phyloP scores from a whole-genome alignment of 2,888 invertebrate species.

The Lasioglossum zephyrum region DNA sequence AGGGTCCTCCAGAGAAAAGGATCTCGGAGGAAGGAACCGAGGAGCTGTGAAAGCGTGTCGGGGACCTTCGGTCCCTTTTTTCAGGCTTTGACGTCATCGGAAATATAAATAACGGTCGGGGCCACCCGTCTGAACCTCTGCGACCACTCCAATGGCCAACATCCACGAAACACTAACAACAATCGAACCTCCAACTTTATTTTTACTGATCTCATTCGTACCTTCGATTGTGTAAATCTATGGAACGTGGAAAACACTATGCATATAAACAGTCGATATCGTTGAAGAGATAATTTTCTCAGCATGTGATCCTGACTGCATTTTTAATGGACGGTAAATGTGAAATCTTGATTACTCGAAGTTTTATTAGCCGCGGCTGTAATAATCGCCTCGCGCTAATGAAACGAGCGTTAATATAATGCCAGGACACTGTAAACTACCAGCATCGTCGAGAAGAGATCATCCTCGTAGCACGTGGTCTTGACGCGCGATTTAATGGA shows the following conservation, averaged over 20 bases:
- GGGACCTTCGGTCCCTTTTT: slow-evolving; percentile 33
- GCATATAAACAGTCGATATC: too few relatives aligned
- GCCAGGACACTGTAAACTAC: neutral
- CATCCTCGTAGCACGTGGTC: neutral
- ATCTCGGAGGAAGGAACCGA: slow-evolving; percentile 22
- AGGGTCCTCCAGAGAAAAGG: slow-evolving; percentile 52
- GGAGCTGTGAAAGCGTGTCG: neutral
- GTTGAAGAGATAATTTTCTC: too few relatives aligned
- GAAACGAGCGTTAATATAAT: neutral
- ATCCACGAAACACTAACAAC: neutral
- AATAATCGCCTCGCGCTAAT: neutral
- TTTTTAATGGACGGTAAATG: neutral
- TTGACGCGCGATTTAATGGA: slow-evolving; percentile 1
- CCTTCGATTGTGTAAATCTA: too few relatives aligned
- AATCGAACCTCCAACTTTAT: neutral
- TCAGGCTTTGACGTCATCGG: slow-evolving; percentile 46
- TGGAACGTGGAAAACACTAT: too few relatives aligned
- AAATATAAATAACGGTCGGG: slow-evolving; percentile 66
- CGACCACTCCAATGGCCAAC: neutral
- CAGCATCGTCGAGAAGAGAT: neutral
- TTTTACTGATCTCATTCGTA: too few relatives aligned
- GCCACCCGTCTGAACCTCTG: slow-evolving; percentile 54
- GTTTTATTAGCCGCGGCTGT: neutral
- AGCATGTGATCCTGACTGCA: neutral
- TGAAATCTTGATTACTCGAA: neutral